These are phyloP conservation scores for Drosophila mayri DNA, from an alignment of 1,140 invertebrate genomes.

Conservation along the genomic window DNA sequence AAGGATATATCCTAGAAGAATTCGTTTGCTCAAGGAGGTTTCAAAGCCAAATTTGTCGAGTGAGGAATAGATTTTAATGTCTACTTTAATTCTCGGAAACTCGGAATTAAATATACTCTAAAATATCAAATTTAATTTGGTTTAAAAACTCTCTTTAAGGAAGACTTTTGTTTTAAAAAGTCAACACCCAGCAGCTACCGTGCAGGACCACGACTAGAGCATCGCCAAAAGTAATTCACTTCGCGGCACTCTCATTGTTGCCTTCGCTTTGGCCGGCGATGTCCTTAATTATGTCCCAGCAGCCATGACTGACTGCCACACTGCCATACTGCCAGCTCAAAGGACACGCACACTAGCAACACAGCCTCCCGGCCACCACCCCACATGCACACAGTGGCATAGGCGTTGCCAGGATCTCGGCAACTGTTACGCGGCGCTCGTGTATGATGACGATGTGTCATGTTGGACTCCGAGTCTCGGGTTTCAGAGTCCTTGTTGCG, in stretches of 20 bases:
- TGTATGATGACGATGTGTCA: constrained; percentile 70
- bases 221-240: constrained; percentile 41
- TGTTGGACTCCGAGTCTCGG: constrained; percentile 61
- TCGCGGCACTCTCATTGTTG: constrained; percentile 11
- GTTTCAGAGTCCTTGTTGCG: constrained; percentile 79
- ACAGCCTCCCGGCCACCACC: constrained; percentile 9
- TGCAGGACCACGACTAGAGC: constrained; percentile 18
- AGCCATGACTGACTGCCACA: constrained; percentile 77
- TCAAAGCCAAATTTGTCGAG: not conserved
- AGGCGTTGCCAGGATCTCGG: constrained; percentile 59
- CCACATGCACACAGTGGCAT: constrained; percentile 25
- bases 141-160: not conserved
- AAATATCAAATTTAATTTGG: not conserved
- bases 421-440: constrained; percentile 44
- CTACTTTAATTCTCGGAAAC: not conserved
- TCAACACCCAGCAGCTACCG: not conserved
- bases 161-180: not conserved
- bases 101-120: too few relatives aligned
- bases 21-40: not conserved
- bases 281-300: constrained; percentile 80
- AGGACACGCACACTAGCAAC: constrained; percentile 53
- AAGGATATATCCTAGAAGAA: constrained; percentile 1
- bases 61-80: not conserved
- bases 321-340: constrained; percentile 71
- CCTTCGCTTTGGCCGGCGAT: constrained; percentile 63